These are phyloP conservation scores for Rousettus madagascariensis DNA, from an alignment of 2,797 vertebrate species.

Conservation along the genomic window DNA sequence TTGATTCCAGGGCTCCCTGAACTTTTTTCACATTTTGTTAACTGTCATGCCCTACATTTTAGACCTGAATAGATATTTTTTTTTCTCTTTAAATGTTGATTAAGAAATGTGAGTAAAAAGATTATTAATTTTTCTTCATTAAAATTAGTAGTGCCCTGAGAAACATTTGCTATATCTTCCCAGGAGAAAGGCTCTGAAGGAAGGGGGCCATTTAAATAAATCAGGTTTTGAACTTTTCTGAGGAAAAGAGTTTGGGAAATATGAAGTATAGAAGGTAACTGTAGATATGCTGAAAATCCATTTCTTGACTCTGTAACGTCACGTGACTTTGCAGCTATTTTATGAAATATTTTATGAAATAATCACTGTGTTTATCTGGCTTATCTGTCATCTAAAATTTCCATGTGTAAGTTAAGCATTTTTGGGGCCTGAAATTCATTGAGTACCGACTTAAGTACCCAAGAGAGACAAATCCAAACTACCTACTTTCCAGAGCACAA, in stretches of 20 bases:
- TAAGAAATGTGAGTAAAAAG: background rate
- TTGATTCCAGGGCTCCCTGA: background rate
- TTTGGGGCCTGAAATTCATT: background rate
- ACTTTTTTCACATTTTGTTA: background rate
- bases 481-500: background rate
- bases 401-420: background rate
- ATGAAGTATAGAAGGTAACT: background rate
- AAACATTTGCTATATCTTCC: background rate
- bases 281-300: background rate
- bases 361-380: background rate
- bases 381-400: background rate
- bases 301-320: background rate
- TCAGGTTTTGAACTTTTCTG: background rate
- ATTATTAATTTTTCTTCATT: background rate
- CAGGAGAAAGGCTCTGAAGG: background rate
- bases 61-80: background rate
- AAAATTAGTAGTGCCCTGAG: background rate
- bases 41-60: constrained; percentile 10
- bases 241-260: background rate
- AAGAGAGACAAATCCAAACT: background rate
- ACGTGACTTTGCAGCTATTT: background rate
- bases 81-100: constrained; percentile 14
- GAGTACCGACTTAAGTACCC: background rate
- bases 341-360: constrained; percentile 18
- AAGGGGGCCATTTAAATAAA: background rate